phyloP scores from a whole-genome alignment of 2,113 vertebrate species.

The Acanthisitta chloris region DNA sequence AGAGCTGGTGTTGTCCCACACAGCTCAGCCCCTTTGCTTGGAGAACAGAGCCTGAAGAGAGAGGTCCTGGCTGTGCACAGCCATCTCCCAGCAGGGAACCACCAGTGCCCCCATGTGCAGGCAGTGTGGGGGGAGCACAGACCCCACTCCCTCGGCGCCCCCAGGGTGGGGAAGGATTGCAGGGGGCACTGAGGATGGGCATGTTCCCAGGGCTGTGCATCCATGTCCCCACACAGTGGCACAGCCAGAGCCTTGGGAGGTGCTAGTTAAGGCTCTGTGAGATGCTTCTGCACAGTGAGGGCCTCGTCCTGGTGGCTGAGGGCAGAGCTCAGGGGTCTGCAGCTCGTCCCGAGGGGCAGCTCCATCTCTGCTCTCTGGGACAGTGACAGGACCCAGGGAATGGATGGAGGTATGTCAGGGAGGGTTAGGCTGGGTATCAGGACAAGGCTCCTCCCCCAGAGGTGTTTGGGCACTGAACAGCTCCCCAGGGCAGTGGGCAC shows the following conservation, averaged over 20 bases:
- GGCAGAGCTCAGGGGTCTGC: too few species aligned
- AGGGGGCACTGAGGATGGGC: neutral
- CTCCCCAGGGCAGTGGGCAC: too few species aligned
- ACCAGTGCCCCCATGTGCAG: accelerated
- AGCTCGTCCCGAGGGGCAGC: too few species aligned
- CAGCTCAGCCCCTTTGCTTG: neutral
- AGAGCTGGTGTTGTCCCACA: too few species aligned
- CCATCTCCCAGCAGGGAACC: neutral
- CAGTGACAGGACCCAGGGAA: neutral
- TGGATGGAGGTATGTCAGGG: neutral
- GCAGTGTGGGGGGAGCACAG: neutral
- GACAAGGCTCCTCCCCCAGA: neutral
- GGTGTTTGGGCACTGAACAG: too few species aligned
- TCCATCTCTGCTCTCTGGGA: too few species aligned
- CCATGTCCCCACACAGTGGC: neutral
- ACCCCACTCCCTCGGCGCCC: neutral
- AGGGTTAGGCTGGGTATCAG: neutral
- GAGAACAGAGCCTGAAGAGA: neutral
- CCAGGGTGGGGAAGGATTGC: neutral
- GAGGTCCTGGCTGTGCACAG: neutral
- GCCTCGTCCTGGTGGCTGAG: neutral
- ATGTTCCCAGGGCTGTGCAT: neutral
- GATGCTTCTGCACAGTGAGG: neutral
- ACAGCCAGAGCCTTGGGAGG: accelerated
- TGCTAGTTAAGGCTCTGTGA: neutral